Conservation (phyloP, 2,888 invertebrate species). For the Sisyra nigra region DNA sequence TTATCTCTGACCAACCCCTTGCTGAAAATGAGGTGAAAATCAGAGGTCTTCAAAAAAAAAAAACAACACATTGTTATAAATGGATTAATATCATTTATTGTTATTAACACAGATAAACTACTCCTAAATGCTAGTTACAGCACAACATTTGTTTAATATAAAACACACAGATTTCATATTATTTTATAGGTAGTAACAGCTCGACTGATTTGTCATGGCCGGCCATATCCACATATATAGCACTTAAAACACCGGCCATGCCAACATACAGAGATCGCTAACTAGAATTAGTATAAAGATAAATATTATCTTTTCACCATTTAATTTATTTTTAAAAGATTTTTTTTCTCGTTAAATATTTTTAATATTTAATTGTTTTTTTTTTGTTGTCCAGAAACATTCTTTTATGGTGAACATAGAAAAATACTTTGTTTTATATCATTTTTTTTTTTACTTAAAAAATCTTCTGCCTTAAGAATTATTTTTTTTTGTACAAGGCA, state of each 20-base stretch:
- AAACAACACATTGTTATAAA: too few species aligned
- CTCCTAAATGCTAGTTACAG: constrained; percentile 9
- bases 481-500: constrained; percentile 34
- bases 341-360: too few species aligned
- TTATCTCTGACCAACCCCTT: too few species aligned
- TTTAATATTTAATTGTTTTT: too few species aligned
- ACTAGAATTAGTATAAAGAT: too few species aligned
- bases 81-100: neutral
- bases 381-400: constrained; percentile 1
- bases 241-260: too few species aligned
- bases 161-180: constrained; percentile 8
- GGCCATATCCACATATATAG: too few species aligned
- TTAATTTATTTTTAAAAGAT: too few species aligned
- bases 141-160: constrained; percentile 9
- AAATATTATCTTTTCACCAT: too few species aligned
- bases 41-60: too few species aligned
- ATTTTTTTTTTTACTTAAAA: constrained; percentile 47
- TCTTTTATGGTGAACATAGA: constrained; percentile 34
- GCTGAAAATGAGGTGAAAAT: too few species aligned
- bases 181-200: neutral
- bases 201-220: neutral
- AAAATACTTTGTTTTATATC: constrained; percentile 47
- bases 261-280: too few species aligned
- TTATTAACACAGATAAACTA: constrained; percentile 9
- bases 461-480: constrained; percentile 47